phyloP scores from a whole-genome alignment of 2,888 invertebrate species.

The Beris morrisii region DNA sequence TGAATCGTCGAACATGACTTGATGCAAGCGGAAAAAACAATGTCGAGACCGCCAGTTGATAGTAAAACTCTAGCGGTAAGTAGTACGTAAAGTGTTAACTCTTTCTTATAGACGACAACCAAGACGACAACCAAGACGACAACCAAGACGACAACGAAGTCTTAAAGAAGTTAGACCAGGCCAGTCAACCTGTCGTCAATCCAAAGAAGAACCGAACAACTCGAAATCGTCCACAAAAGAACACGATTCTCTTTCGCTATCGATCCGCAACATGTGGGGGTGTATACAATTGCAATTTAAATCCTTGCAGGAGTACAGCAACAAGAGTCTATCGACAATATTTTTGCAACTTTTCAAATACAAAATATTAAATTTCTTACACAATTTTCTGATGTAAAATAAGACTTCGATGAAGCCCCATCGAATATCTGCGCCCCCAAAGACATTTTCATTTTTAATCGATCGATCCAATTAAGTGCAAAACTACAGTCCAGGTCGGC shows the following conservation, averaged over 20 bases:
- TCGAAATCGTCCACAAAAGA: conserved; percentile 22
- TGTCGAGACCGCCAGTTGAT: too few relatives aligned
- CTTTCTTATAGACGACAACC: too few relatives aligned
- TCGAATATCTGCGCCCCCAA: conserved; percentile 22
- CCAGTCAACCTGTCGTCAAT: conserved; percentile 26
- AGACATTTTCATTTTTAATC: conserved; percentile 36
- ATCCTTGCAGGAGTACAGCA: conserved; percentile 30
- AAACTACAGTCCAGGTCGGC: background rate
- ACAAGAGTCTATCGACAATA: conserved; percentile 16
- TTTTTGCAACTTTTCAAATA: conserved; percentile 31
- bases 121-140: too few relatives aligned
- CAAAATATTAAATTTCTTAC: conserved; percentile 40
- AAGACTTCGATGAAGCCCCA: conserved; percentile 39
- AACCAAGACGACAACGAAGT: too few relatives aligned
- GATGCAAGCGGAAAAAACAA: too few relatives aligned
- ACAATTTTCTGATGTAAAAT: conserved; percentile 38
- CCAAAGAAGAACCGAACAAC: conserved; percentile 5
- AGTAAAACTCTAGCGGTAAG: too few relatives aligned
- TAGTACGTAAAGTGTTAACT: too few relatives aligned
- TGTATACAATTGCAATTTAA: conserved; percentile 35
- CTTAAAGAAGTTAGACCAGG: background rate
- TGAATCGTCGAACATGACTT: background rate
- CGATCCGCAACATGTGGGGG: conserved; percentile 34
- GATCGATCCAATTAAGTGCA: conserved; percentile 39
- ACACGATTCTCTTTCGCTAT: conserved; percentile 26